These are phyloP conservation scores for Spisula solida DNA, from an alignment of 2,888 invertebrate species.

Conservation along the genomic window DNA sequence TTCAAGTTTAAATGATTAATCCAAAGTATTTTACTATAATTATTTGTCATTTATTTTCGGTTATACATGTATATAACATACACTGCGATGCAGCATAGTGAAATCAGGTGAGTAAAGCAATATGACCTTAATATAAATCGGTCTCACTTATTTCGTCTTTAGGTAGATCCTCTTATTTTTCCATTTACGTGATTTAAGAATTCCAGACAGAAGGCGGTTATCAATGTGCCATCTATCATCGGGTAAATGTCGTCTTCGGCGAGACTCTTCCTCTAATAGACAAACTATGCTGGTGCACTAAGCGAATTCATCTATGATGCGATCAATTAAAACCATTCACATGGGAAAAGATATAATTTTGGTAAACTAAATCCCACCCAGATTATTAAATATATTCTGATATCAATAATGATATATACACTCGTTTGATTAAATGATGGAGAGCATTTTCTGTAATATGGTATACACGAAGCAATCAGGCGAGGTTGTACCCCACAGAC, in stretches of 20 bases:
- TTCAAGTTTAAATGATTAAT: no score
- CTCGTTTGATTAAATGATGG: not conserved
- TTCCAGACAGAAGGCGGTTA: not conserved
- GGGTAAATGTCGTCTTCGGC: not conserved
- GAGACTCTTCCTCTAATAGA: not conserved
- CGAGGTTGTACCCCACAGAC: no score
- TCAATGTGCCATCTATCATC: not conserved
- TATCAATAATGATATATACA: not conserved
- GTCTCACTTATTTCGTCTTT: not conserved
- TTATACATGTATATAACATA: no score
- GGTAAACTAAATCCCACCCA: not conserved
- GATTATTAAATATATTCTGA: not conserved
- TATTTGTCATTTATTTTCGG: no score
- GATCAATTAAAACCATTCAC: conserved; percentile 9
- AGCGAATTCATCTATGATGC: not conserved
- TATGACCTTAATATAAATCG: no score
- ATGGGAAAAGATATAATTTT: conserved; percentile 6
- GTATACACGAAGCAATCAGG: no score
- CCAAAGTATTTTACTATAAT: no score
- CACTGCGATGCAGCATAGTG: no score
- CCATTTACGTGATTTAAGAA: not conserved
- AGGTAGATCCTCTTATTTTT: not conserved
- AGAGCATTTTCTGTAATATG: no score
- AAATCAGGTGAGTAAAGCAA: no score
- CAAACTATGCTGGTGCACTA: not conserved